Conservation (phyloP, 2,797 vertebrate species). For the Siniperca undulata region DNA sequence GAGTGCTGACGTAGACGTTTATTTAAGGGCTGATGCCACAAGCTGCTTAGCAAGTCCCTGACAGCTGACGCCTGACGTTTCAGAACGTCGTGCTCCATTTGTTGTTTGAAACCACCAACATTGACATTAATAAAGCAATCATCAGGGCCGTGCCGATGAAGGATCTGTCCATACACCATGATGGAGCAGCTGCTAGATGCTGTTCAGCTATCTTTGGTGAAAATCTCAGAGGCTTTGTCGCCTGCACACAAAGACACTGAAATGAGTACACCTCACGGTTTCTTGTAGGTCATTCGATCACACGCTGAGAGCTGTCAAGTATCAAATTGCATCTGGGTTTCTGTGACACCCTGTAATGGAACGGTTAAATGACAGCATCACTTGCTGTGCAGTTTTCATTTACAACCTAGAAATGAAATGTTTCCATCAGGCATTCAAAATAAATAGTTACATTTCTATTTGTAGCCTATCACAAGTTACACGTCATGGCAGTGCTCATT, state of each 20-base stretch:
- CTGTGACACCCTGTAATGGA: constrained; percentile 43
- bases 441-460: not conserved
- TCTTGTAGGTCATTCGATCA: constrained; percentile 44
- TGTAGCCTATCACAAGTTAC: not conserved
- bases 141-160: constrained; percentile 85
- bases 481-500: not conserved
- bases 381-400: constrained; percentile 13
- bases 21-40: constrained; percentile 42
- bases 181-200: constrained; percentile 55
- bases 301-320: not conserved
- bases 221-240: constrained; percentile 30
- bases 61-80: constrained; percentile 73
- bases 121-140: constrained; percentile 91
- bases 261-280: constrained; percentile 26
- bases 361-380: not conserved
- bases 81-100: constrained; percentile 88
- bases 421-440: not conserved
- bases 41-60: constrained; percentile 40
- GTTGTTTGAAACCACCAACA: constrained; percentile 94
- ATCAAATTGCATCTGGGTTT: constrained; percentile 55
- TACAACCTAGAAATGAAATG: not conserved
- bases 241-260: constrained; percentile 53
- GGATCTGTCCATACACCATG: constrained; percentile 94
- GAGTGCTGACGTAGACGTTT: constrained; percentile 57
- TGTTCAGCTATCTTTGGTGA: not conserved